phyloP scores from a whole-genome alignment of 2,113 vertebrate genomes.

The Rhineura floridana region DNA sequence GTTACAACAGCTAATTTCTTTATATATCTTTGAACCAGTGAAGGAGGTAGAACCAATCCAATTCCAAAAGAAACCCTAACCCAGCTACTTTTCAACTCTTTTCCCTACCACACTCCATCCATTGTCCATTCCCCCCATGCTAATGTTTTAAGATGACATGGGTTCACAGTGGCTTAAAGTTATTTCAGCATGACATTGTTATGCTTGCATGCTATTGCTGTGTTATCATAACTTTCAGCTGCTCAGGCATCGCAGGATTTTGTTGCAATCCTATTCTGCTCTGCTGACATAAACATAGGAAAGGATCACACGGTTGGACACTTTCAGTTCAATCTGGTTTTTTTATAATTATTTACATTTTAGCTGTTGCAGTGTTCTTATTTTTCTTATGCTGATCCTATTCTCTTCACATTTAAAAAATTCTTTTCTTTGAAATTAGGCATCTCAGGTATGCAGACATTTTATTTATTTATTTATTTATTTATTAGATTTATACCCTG shows the following conservation, averaged over 20 bases:
- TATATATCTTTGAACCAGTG: not conserved
- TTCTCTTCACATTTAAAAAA: not conserved
- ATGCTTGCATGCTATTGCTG: too few relatives aligned
- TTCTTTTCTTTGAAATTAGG: slow-evolving; percentile 11
- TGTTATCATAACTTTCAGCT: not conserved
- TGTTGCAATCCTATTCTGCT: not conserved
- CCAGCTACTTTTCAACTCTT: too few relatives aligned
- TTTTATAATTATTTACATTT: not conserved
- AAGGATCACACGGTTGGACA: not conserved
- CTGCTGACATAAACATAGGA: not conserved
- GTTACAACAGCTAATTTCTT: not conserved
- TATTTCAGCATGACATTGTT: not conserved
- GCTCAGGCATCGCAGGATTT: not conserved
- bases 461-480: too few relatives aligned
- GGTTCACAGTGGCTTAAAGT: not conserved
- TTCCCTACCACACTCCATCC: not conserved
- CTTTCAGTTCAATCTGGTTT: too few relatives aligned
- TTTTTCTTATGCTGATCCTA: not conserved
- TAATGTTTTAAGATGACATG: not conserved
- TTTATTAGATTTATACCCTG: too few relatives aligned
- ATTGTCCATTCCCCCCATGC: not conserved
- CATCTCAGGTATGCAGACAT: not conserved
- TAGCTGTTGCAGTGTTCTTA: not conserved
- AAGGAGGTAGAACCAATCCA: not conserved
- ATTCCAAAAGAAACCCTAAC: not conserved